Base-by-base conservation (phyloP, 2,113 vertebrate species). In the Enhydra lutris region DNA sequence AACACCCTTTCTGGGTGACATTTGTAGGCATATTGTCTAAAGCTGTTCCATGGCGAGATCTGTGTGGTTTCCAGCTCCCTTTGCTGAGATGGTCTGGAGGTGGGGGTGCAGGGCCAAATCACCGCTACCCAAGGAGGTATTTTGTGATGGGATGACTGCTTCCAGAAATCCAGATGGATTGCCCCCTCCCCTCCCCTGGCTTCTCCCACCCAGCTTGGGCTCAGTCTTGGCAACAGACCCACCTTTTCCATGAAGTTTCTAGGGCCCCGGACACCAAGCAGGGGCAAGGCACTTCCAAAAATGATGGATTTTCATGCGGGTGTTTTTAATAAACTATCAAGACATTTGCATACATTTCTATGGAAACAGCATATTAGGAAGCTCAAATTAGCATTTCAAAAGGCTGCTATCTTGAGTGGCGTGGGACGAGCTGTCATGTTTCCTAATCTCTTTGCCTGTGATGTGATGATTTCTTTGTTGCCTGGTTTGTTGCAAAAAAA, bases 331-430 rank as follows among this genome's bases (percentile, higher is more conserved):
- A 97, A 97, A 96, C 94, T 97, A 73, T 95, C 87, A 50, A 97
- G 94, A 97, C 98, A 99, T 98, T 99, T 99, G 98, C 98, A 99
- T 99, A 98, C 92, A 98, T 99, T 99, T 98, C 99, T 99, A 99
- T 99, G 99, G 99, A 98, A 99, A 99, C 99, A 94, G 98, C 93
- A 97, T 98, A 98, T 98, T 98, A 97, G 95, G 0, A 97, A 97
- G 98, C 98, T 98, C 98, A 98, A 99, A 99, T 99, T 99, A 99
- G 98, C 99, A 97, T 98, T 98, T 99, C 97, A 95, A 98, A 99
- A 98, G 97, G 98, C 95, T 98, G 98, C 98, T 98, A 95, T 98
- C 98, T 98, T 99, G 98, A 99, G 98, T 98, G 98, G 98, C 85
- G 98, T 98, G 98, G 99, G 98, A 98, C 65, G 98, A 98, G 97